Base-by-base conservation (phyloP, 2,113 vertebrate species). In the Todiramphus chloris region DNA sequence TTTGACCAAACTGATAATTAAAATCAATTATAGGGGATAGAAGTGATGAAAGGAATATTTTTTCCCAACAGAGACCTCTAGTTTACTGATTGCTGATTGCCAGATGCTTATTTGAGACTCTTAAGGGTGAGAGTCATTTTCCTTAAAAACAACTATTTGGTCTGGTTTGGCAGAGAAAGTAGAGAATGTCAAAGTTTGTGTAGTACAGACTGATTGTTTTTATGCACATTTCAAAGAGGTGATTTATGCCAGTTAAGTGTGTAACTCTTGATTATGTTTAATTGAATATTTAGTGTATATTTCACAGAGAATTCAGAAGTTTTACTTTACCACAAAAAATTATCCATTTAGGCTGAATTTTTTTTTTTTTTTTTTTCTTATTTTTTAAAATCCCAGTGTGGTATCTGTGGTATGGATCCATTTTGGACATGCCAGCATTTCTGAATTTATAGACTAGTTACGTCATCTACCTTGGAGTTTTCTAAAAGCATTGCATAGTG, bases 1-100 rank as follows among this genome's bases (percentile, higher is more conserved):
- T 88, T 82, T 82, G 33, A 58, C 51, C 53, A 97, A 97, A 95
- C 73, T 90, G 64, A 77, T 87, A 92, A 97, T 96, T 96, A 97
- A 68, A 89, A 74, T 94, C 85, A 93, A 87, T 97, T 96, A 78
- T n/a, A 95, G 70, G 51, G 58, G 63, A 94, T 33, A 72, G 66
- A 91, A 85, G 23, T 85, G 25, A 72, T 88, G 50, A 96, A 97
- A 92, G 30, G 41, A 59, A 84, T 75, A 63, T 78, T 89, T 89
- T 89, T 85, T 79, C 69, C 31, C 41, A 75, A 19, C 30, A 93
- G 35, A 93, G 19, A 80, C 31, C 51, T 68, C 69, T 37, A 62
- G 31, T 91, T 93, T 95, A 90, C 25, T 73, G 20, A 4, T 50
- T 91, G 28, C 23, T 86, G 39, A 53, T 56, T 91, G 33, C 24